phyloP scores from a whole-genome alignment of 2,888 invertebrate species.

The Thecophora atra region DNA sequence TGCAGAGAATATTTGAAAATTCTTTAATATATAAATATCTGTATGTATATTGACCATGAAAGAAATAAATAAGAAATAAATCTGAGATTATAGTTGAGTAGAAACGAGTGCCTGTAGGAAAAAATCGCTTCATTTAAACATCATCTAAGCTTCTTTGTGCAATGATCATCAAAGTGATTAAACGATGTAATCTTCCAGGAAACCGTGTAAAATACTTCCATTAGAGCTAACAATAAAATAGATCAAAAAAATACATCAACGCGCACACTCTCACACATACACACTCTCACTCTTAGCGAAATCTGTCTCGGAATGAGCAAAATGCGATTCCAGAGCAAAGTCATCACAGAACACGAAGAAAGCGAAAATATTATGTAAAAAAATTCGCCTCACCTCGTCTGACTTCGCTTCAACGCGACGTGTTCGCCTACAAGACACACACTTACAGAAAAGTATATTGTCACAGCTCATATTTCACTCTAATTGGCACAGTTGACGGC shows the following conservation, averaged over 20 bases:
- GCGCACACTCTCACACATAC: neutral
- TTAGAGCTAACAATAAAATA: neutral
- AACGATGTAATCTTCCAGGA: too few species aligned
- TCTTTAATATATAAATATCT: too few species aligned
- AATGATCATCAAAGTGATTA: too few species aligned
- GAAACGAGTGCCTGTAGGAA: too few species aligned
- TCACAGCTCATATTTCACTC: constrained; percentile 61
- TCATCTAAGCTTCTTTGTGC: too few species aligned
- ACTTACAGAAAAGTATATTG: constrained; percentile 40
- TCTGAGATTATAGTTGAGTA: too few species aligned
- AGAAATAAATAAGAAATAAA: too few species aligned
- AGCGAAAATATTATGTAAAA: neutral
- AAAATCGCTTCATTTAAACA: too few species aligned
- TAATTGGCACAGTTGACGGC: constrained; percentile 52
- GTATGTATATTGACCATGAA: too few species aligned
- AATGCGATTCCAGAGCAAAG: constrained; percentile 10
- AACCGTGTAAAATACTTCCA: neutral
- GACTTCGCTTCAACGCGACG: constrained; percentile 8
- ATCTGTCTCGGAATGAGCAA: neutral
- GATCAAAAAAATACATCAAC: neutral
- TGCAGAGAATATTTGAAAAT: too few species aligned
- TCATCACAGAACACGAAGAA: constrained; percentile 1
- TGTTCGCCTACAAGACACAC: constrained; percentile 6
- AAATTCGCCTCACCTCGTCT: neutral
- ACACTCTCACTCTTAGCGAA: neutral